Conservation (phyloP, 2,888 invertebrate genomes). For the Trichopoda pennipes region DNA sequence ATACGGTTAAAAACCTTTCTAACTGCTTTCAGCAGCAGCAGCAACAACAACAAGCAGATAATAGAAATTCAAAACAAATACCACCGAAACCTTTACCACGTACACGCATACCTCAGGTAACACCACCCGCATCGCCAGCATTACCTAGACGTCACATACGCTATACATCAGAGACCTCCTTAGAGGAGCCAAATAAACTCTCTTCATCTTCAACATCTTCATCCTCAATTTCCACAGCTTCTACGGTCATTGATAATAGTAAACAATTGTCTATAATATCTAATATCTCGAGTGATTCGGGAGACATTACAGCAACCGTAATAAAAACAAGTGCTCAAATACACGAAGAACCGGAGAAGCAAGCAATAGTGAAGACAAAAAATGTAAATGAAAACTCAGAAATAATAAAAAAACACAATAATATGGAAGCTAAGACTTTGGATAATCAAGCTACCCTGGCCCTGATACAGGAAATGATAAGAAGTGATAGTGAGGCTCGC, state of each 20-base stretch:
- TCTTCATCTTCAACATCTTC: neutral
- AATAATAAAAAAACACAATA: neutral
- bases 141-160: slow-evolving; percentile 59
- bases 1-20: slow-evolving; percentile 76
- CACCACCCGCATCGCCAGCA: slow-evolving; percentile 74
- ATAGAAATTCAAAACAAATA: slow-evolving; percentile 37
- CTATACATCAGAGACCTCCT: neutral
- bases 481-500: slow-evolving; percentile 7
- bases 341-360: slow-evolving; percentile 56
- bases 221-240: slow-evolving; percentile 15
- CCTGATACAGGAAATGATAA: slow-evolving; percentile 34
- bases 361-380: neutral
- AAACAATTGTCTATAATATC: slow-evolving; percentile 67
- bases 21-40: slow-evolving; percentile 73
- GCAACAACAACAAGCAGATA: slow-evolving; percentile 46
- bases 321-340: slow-evolving; percentile 66
- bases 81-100: slow-evolving; percentile 72
- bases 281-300: slow-evolving; percentile 57
- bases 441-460: slow-evolving; percentile 7
- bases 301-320: slow-evolving; percentile 9
- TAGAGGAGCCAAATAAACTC: slow-evolving; percentile 16
- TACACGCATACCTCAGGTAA: slow-evolving; percentile 76
- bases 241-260: slow-evolving; percentile 42
- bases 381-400: neutral
- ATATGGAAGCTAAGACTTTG: slow-evolving; percentile 2